Evolutionary conservation across 2,888 invertebrate species (phyloP).

Genomic region (Napeogenes sylphis): DNA sequence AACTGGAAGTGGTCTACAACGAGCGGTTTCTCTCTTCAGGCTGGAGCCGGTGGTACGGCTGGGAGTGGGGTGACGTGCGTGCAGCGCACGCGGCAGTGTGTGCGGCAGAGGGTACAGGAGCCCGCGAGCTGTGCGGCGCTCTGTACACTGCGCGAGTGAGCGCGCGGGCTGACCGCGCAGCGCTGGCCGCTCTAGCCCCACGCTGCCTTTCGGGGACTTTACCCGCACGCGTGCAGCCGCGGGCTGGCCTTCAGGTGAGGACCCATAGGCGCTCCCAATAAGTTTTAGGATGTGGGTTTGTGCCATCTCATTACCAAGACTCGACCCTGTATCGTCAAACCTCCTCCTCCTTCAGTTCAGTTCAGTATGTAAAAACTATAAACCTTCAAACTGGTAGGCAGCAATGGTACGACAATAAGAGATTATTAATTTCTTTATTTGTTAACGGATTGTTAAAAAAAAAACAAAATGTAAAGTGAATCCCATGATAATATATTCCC

Average conservation of each 20-base stretch:
- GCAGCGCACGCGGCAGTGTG: constrained; percentile 33
- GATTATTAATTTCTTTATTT: no score
- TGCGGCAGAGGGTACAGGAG: constrained; percentile 30
- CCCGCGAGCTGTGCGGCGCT: constrained; percentile 43
- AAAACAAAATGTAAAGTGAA: no score
- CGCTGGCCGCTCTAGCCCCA: constrained; percentile 42
- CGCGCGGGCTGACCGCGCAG: constrained; percentile 44
- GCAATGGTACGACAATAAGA: no score
- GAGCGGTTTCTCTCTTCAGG: constrained; percentile 41
- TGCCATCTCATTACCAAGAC: no score
- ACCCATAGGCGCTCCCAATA: not conserved
- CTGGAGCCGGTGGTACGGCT: constrained; percentile 67
- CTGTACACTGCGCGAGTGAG: constrained; percentile 59
- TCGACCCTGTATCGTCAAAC: not conserved
- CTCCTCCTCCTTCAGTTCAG: no score
- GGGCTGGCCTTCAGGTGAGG: constrained; percentile 42
- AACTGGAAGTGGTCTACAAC: not conserved
- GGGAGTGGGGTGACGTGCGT: constrained; percentile 69
- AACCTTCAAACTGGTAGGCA: no score
- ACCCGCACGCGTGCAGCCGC: constrained; percentile 38
- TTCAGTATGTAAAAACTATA: no score
- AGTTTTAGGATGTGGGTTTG: no score
- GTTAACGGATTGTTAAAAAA: no score
- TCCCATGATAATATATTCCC: no score
- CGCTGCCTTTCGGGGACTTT: constrained; percentile 35